These are phyloP conservation scores for Centrocercus urophasianus DNA, from an alignment of 2,113 vertebrate species.

Conservation along the genomic window DNA sequence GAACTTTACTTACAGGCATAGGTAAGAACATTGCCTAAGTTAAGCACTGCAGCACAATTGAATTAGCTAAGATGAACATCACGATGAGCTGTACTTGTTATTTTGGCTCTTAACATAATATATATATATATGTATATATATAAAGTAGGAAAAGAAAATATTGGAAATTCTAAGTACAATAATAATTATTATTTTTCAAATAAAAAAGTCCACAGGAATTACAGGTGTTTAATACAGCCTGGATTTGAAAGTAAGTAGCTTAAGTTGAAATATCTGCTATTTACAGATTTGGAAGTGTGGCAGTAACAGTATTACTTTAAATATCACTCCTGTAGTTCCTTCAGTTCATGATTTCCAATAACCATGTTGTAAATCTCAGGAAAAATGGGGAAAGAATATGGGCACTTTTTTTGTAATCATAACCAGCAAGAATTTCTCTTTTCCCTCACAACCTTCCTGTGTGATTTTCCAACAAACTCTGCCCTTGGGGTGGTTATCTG, in stretches of 20 bases:
- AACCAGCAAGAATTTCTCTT: background rate
- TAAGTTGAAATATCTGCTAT: background rate
- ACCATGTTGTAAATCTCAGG: background rate
- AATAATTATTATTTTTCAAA: background rate
- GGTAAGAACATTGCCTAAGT: background rate
- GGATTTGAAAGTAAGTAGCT: background rate
- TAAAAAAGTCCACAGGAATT: background rate
- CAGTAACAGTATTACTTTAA: background rate
- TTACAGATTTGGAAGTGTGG: background rate
- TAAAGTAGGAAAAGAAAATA: background rate
- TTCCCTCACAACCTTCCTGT: background rate
- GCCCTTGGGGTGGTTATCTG: background rate
- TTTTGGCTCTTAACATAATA: background rate
- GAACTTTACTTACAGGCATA: background rate
- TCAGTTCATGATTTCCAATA: background rate
- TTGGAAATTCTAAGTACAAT: background rate
- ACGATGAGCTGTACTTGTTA: background rate
- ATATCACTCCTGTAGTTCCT: background rate
- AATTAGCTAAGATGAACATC: background rate
- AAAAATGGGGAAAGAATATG: background rate
- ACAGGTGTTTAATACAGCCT: background rate
- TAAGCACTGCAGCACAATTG: background rate
- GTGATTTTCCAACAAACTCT: background rate
- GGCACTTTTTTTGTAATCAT: background rate
- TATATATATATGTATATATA: background rate